Evolutionary conservation across 2,888 invertebrate genomes (phyloP), one percentile per base, ranked within the genome.

Genomic region (Malthinus flaveolus): DNA sequence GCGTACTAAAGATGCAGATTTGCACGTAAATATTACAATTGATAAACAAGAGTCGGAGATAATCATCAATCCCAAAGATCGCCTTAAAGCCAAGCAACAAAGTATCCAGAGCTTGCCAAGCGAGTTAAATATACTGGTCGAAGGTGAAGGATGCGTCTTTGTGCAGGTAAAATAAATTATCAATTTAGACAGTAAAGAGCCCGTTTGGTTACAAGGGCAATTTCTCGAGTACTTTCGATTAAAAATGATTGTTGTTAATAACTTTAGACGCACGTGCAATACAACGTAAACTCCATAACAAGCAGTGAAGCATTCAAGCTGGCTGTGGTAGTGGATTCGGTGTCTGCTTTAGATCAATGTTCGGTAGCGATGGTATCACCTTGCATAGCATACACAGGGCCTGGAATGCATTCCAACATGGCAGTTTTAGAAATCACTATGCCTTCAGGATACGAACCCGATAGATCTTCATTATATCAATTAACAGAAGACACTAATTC

Each of bases 391-490:
- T 78, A 78, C 49, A 67, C 63, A 13, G 74, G 73, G 13, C 70
- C 79, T 3, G 82, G 82, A 59, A 79, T 78, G 57, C 78, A 80
- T 35, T 82, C 85, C 13, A 85, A 85, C 67, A 86, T 86, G 86
- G 84, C 84, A 32, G 78, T 86, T 9, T 71, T 85, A 64, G 87
- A 88, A 70, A 79, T 87, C 15, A 75, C 80, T 0, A 80, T 88
- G 69, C 86, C 88, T 7, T 84, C 85, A 1, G 87, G 87, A 0
- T 88, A 82, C 67, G 81, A 81, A 6, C 84, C 86, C 0, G 87
- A 87, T 66, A 82, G 84, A 5, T 75, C 80, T 0, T 80, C 82
- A 0, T 77, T 88, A 1, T 84, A 85, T 69, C 71, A 78, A 7
- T 80, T 87, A 10, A 37, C 42, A 1, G 59, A 56, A 53, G 52